These are phyloP conservation scores for Platyscapa corneri DNA, from an alignment of 1,140 invertebrate species.

Conservation along the genomic window DNA sequence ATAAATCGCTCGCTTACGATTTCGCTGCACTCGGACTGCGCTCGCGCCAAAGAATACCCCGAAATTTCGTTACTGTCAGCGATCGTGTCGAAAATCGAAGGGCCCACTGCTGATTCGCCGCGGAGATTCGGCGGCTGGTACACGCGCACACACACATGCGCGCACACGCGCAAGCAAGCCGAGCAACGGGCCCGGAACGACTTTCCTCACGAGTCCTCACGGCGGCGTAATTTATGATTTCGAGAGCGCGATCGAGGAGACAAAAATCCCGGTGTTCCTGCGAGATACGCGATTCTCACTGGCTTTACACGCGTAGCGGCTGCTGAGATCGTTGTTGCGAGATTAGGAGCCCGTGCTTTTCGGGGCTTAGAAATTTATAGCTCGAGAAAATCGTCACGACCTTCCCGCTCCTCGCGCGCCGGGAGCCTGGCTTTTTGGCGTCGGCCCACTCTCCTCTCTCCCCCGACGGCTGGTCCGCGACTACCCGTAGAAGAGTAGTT, in stretches of 20 bases:
- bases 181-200: no score
- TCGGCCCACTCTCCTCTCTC: neutral
- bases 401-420: neutral
- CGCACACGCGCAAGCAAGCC: no score
- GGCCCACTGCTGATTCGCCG: neutral
- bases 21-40: neutral
- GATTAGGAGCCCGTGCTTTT: constrained; percentile 2
- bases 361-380: constrained; percentile 35
- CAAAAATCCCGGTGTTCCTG: constrained; percentile 5
- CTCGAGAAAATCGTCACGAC: constrained; percentile 24
- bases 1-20: constrained; percentile 43
- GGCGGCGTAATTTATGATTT: constrained; percentile 35
- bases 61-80: constrained; percentile 45
- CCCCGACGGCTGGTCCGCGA: neutral
- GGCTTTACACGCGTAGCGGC: constrained; percentile 20
- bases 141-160: neutral
- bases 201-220: constrained; percentile 15
- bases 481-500: no score
- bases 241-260: constrained; percentile 9
- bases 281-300: neutral
- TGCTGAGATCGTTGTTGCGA: neutral
- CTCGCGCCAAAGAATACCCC: neutral
- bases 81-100: constrained; percentile 37
- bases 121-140: neutral
- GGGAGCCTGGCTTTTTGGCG: neutral